Conservation (phyloP, 2,888 invertebrate species). For the Sminthurides aquaticus region DNA sequence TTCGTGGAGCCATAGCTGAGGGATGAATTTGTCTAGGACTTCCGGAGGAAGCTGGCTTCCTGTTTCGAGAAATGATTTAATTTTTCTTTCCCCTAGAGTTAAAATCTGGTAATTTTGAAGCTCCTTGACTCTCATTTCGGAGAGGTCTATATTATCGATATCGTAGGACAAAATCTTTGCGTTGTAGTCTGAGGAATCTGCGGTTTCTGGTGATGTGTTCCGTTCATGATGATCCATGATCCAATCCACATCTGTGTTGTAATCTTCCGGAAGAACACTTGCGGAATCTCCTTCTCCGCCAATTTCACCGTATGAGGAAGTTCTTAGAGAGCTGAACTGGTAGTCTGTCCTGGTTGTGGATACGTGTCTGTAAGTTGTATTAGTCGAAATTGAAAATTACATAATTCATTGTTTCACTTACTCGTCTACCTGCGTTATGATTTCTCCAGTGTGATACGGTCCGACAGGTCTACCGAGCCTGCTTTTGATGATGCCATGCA, state of each 20-base stretch:
- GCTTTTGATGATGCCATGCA: constrained; percentile 33
- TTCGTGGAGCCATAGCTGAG: constrained; percentile 52
- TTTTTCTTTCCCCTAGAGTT: constrained; percentile 34
- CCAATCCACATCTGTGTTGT: not conserved
- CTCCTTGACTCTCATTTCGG: constrained; percentile 16
- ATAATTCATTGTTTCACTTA: no score
- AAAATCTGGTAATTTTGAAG: constrained; percentile 8
- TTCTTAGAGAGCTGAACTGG: no score
- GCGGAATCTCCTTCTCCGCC: not conserved
- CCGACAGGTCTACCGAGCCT: constrained; percentile 30
- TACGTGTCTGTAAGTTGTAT: no score
- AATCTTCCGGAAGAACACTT: not conserved
- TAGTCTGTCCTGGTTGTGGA: no score
- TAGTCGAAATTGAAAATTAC: no score
- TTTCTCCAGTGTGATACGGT: constrained; percentile 15
- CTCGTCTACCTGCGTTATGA: not conserved
- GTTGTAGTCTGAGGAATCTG: not conserved
- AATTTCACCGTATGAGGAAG: no score
- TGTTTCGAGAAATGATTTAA: constrained; percentile 52
- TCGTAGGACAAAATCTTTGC: not conserved
- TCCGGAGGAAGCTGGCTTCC: constrained; percentile 50
- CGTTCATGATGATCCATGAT: not conserved
- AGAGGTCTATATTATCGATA: constrained; percentile 25
- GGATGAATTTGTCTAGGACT: constrained; percentile 50
- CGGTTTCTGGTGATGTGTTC: not conserved